Percentiles rank a stretch among this genome's conserved stretches.
Conservation (phyloP, 2,113 vertebrate species). For the Peromyscus maniculatus region DNA sequence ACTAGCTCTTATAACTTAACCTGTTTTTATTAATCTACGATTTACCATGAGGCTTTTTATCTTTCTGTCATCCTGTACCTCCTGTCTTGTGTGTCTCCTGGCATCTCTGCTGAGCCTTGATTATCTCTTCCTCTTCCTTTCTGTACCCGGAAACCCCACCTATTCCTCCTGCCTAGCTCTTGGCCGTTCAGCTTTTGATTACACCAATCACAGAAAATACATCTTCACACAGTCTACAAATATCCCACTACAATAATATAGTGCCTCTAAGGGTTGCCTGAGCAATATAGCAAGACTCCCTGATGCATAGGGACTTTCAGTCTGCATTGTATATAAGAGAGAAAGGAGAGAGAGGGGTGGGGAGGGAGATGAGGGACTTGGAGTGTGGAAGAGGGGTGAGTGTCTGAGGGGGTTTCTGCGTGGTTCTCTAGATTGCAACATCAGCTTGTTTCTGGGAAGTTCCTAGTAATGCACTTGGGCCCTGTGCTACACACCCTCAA, state of each 20-base stretch:
- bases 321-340: neutral
- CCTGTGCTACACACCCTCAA: too few relatives aligned
- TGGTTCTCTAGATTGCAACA: neutral
- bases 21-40: neutral
- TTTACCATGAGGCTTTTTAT: neutral
- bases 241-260: neutral
- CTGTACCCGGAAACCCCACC: neutral
- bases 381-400: neutral
- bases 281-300: neutral
- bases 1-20: neutral
- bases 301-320: neutral
- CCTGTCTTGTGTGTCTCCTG: neutral
- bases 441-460: neutral
- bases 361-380: neutral
- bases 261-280: neutral
- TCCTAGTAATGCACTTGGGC: neutral
- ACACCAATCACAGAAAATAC: neutral
- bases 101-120: neutral
- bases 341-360: neutral
- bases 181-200: neutral
- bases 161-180: neutral
- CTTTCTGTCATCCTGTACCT: neutral
- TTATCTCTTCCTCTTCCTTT: neutral
- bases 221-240: neutral
- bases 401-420: neutral